Base-by-base conservation (phyloP, 2,888 invertebrate genomes). In the Harmothoe impar region DNA sequence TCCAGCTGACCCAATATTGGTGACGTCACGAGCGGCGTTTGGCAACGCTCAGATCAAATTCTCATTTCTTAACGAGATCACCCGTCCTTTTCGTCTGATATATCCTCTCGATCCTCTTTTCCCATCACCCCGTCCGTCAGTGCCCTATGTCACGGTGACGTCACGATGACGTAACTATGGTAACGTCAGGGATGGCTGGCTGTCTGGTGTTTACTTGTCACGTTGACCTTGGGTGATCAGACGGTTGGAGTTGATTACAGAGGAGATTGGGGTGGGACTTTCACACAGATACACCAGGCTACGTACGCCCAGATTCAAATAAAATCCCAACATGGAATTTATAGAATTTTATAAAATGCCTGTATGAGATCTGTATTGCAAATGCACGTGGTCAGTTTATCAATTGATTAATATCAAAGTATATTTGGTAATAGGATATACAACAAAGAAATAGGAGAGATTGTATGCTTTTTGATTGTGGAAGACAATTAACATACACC, bases 101-200 rank as follows among this genome's bases (percentile, higher is more conserved):
- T 72, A 15, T 29, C 72, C 31, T 15, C 25, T 15, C 72, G 29
- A 72, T 72, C 72, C 72, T 29, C 3, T 72, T 72, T 72, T 29
- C 31, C 25, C 25, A 29, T 23, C 15, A 7, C 5, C 5, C 29
- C 29, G 72, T 3, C 72, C 29, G 72, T 29, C 31, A 0, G 5
- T 3, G 1, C 15, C 3, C n/a, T 20, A 62, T 15, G 12, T 62
- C 62, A 12, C 72, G 0, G 20, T 62, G 62, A 62, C 62, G 62
- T 62, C 7, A 62, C 29, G 15, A 7, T 72, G 29, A n/a, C 29
- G 72, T 72, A 72, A 72, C 72, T 15, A 29, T 7, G 72, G 72
- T 72, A 72, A 72, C 72, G 72, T 15, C 72, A 72, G 72, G 72
- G n/a, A 7, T 72, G 72, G 29, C 29, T 72, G 72, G 29, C 15